Conservation (phyloP, 2,888 invertebrate species). For the Hesperia comma region DNA sequence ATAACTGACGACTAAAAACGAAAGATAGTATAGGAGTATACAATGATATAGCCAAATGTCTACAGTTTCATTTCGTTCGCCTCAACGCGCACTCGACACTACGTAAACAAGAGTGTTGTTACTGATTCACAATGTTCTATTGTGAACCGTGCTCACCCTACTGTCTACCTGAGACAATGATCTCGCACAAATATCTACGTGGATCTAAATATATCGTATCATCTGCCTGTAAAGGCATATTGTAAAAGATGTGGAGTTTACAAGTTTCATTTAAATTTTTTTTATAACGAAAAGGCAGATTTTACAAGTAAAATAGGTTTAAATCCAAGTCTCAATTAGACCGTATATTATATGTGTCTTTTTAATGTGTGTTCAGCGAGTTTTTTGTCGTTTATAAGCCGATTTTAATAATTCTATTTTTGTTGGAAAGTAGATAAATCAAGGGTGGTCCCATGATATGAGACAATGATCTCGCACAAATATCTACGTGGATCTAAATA, state of each 20-base stretch:
- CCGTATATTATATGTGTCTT: no score
- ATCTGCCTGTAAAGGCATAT: background rate
- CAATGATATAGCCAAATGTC: background rate
- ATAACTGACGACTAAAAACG: no score
- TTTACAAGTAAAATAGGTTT: no score
- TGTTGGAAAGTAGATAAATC: no score
- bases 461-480: slow-evolving; percentile 20
- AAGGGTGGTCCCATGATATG: no score
- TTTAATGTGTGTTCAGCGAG: no score
- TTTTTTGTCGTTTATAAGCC: no score
- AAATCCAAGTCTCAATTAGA: no score
- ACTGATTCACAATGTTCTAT: slow-evolving; percentile 31
- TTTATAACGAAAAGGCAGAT: no score
- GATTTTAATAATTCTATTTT: no score
- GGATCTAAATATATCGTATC: background rate
- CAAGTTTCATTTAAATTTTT: no score
- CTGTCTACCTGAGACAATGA: slow-evolving; percentile 28
- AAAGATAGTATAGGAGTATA: no score
- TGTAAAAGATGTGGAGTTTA: background rate
- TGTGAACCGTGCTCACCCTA: slow-evolving; percentile 21
- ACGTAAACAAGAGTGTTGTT: slow-evolving; percentile 11
- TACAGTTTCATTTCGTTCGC: slow-evolving; percentile 26
- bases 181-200: slow-evolving; percentile 1
- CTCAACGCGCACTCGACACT: slow-evolving; percentile 13
- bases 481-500: background rate